These are phyloP conservation scores for Vespertilio murinus DNA, from an alignment of 2,797 vertebrate genomes.

Conservation along the genomic window DNA sequence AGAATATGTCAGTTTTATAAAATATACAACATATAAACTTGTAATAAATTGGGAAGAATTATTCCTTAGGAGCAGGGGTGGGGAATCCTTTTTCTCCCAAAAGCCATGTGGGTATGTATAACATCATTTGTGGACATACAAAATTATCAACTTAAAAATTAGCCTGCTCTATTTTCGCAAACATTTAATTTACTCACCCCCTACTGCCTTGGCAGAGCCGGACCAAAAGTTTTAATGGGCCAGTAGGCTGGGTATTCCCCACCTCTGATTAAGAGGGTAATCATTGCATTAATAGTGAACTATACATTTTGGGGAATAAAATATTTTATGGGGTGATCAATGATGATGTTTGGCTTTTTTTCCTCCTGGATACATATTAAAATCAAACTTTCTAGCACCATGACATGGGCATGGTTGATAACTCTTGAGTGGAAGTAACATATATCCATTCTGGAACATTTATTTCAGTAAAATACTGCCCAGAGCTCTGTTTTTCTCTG, in stretches of 20 bases:
- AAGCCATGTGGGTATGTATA: no score
- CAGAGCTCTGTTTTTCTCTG: background rate
- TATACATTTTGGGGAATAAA: background rate
- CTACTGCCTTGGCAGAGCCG: no score
- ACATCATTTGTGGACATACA: no score
- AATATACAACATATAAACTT: background rate
- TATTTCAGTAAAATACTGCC: background rate
- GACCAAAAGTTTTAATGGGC: no score
- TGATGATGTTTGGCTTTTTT: background rate
- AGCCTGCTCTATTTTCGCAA: no score
- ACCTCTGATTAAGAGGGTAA: background rate
- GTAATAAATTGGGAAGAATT: background rate
- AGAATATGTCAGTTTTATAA: background rate
- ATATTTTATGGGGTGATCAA: background rate
- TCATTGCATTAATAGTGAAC: background rate
- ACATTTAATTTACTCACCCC: no score
- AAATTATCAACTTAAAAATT: no score
- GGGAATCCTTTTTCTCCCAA: no score
- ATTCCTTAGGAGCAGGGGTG: background rate
- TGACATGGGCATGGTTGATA: background rate
- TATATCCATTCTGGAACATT: background rate
- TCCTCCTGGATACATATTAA: background rate
- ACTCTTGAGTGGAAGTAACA: background rate
- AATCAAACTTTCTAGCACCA: background rate
- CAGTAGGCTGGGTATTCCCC: no score